Evolutionary conservation across 2,113 vertebrate genomes (phyloP), one percentile per base, ranked within the genome.

Genomic region (Lethenteron camtschaticum): DNA sequence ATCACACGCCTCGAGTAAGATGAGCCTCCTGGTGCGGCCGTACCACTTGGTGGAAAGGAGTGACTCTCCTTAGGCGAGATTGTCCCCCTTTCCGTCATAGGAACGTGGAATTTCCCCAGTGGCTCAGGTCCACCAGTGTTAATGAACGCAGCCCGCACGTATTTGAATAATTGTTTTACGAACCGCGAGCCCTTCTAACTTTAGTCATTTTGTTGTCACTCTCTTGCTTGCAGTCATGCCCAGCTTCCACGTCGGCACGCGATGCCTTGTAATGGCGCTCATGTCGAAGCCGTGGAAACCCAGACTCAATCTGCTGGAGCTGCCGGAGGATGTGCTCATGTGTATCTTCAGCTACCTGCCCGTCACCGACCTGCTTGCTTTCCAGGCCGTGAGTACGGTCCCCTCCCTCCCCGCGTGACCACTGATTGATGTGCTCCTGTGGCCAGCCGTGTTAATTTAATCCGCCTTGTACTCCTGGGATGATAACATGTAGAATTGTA

Each of bases 311-410:
- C 75, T 99, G 71, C 74, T 99, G 74, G 86, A 79, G 56, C 83
- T 99, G 8, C 94, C 92, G 0, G 87, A 95, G 74, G 94, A 96
- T 55, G 82, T 89, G 12, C 81, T 99, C 57, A 84, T 99, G 11
- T 95, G 83, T 55, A 81, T 99, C 56, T 80, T 99, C 68, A 87
- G 86, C 72, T 88, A 84, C 72, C 87, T 99, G 18, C 86, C 90
- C 56, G 87, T 87, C 10, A 83, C 85, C 71, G 92, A 99, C 73
- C 80, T 99, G 73, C 85, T 94, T 55, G 83, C 87, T 1, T 74
- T 96, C 76, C 79, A 90, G 85, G 84, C 87, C 10, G 94, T 99
- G 77, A 90, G 92, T 82, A 12, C 57, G 41, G 56, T 57, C 55
- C 14, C 14, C 3, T 68, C 68, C 68, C 12, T 16, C 14, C 56